Evolutionary conservation across 2,797 vertebrate species (phyloP), one percentile per base, ranked within the genome.

Genomic region (Furcifer pardalis): DNA sequence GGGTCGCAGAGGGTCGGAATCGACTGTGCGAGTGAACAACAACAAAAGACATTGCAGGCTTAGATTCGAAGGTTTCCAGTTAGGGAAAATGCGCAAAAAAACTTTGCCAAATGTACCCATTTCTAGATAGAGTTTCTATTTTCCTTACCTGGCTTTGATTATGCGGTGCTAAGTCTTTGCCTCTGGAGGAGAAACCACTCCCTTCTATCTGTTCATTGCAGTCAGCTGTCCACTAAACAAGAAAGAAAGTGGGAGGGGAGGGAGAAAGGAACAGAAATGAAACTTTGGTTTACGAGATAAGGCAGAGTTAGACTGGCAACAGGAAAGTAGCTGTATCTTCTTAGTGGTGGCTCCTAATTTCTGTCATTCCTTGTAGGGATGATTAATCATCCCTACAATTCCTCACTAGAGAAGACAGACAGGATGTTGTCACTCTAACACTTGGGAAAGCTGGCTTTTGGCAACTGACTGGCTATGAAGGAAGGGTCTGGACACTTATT

Each of bases 201-300:
- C 96, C 95, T 83, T 97, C 97, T 76, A 97, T 96, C 89, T 97
- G 97, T 90, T 98, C 96, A 0, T 94, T 97, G 86, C 96, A 98
- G 93, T 98, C 96, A 1, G 97, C 96, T 0, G 97, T 97, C 98
- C 98, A 99, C 98, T 99, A 94, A 23, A 88, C 81, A 68, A 87
- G 65, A 89, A 90, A 94, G 81, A 52, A 15, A 52, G 17, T 1
- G 52, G 52, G 13, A 19, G 13, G 21, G 52, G 13, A 19, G 52
- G 52, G 5, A 95, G 84, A 37, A 65, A 1, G 93, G 17, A 87
- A 56, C 82, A 71, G 60, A 85, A 90, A 83, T 84, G 2, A 40
- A 79, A 60, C 5, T 35, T 3, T n/a, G 35, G 27, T 13, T 21
- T 60, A 30, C 13, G n/a, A 9, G 49, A 5, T 2, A 12, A 17